Evolutionary conservation across 2,888 invertebrate species (phyloP).

Genomic region (Rhimphoctona megacephalus): DNA sequence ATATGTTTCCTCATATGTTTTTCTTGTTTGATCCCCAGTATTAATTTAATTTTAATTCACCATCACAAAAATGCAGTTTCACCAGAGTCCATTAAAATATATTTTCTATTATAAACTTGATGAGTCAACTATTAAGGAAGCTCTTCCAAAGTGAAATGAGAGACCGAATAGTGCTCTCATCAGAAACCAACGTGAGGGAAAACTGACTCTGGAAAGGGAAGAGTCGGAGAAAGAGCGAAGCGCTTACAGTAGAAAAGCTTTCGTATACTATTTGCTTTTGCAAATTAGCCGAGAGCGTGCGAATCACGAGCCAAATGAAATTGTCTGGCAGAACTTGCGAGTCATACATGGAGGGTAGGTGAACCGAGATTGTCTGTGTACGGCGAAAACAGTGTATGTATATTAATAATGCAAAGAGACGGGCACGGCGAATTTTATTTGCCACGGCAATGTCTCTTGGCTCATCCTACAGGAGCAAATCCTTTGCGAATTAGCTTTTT

Average conservation of each 20-base stretch:
- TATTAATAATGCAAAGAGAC: conserved; percentile 55
- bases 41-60: not conserved
- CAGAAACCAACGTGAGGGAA: not conserved
- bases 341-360: conserved; percentile 24
- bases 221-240: conserved; percentile 10
- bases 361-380: conserved; percentile 45
- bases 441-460: conserved; percentile 47
- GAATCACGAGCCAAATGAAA: conserved; percentile 66
- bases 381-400: conserved; percentile 41
- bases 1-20: not conserved
- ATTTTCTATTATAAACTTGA: conserved; percentile 47
- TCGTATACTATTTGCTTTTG: conserved; percentile 62
- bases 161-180: conserved; percentile 6
- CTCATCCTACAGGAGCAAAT: conserved; percentile 31
- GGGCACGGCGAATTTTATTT: conserved; percentile 52
- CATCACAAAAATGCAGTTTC: not conserved
- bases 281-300: conserved; percentile 65
- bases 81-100: conserved; percentile 21
- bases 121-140: conserved; percentile 40
- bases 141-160: conserved; percentile 35
- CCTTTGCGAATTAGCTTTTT: conserved; percentile 62
- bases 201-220: not conserved
- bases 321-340: conserved; percentile 62
- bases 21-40: not conserved
- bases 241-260: conserved; percentile 46